phyloP scores from a whole-genome alignment of 2,113 vertebrate genomes.

The Bubo scandiacus region DNA sequence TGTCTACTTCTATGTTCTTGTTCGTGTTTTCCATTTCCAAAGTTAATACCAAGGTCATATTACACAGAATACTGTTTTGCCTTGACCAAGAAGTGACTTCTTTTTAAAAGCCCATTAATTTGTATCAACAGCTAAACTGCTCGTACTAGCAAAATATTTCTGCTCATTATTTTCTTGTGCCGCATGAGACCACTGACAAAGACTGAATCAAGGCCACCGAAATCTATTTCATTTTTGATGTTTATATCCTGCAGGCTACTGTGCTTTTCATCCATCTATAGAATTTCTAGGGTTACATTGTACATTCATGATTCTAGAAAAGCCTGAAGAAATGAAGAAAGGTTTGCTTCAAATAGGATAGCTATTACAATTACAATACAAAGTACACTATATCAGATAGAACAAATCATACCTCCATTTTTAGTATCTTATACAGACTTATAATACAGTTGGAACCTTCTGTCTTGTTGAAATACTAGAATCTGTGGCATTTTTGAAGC shows the following conservation, averaged over 20 bases:
- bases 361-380: background rate
- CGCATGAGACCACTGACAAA: background rate
- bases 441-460: background rate
- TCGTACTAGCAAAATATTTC: background rate
- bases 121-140: background rate
- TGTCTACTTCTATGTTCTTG: background rate
- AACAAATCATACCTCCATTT: background rate
- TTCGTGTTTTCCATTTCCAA: background rate
- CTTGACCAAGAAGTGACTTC: background rate
- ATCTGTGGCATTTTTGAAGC: background rate
- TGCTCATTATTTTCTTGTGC: constrained; percentile 14
- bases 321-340: background rate
- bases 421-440: background rate
- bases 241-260: background rate
- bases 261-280: background rate
- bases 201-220: background rate
- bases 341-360: background rate
- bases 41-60: background rate
- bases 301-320: background rate
- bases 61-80: background rate
- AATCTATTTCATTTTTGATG: constrained; percentile 6
- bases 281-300: background rate
- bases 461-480: background rate
- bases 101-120: background rate
- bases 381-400: background rate